phyloP scores from a whole-genome alignment of 2,113 vertebrate species.

The Pelecanoides urinatrix region DNA sequence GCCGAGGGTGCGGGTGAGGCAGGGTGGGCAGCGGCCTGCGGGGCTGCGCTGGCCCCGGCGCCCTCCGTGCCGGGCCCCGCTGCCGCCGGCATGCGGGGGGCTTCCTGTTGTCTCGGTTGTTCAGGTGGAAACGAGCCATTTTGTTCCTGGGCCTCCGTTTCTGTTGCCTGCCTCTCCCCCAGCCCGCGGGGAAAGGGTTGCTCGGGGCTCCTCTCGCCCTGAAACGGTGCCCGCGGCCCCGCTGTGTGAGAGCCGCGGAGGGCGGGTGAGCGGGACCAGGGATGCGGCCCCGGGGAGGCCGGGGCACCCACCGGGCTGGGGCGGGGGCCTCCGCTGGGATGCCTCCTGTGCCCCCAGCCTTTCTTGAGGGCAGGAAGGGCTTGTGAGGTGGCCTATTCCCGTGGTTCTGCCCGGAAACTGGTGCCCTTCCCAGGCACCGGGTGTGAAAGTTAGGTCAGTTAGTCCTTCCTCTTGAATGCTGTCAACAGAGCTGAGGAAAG shows the following conservation, averaged over 20 bases:
- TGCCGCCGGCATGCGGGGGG: background rate
- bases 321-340: rapidly evolving
- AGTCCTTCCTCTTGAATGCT: background rate
- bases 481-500: rapidly evolving
- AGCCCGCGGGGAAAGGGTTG: too few relatives aligned
- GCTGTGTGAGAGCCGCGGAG: too few relatives aligned
- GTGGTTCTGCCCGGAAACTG: background rate
- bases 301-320: background rate
- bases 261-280: background rate
- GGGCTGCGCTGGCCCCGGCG: too few relatives aligned
- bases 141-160: background rate
- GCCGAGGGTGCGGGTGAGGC: too few relatives aligned
- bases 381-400: rapidly evolving
- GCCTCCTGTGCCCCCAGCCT: rapidly evolving
- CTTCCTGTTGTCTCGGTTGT: background rate
- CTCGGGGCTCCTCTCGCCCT: background rate
- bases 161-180: background rate
- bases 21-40: too few relatives aligned
- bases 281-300: rapidly evolving
- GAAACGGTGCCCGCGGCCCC: background rate
- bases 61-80: background rate
- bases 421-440: background rate
- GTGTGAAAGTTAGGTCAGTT: rapidly evolving
- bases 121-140: background rate
- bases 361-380: rapidly evolving